These are phyloP conservation scores for Elymnias hypermnestra DNA, from an alignment of 1,140 invertebrate genomes.

Conservation along the genomic window DNA sequence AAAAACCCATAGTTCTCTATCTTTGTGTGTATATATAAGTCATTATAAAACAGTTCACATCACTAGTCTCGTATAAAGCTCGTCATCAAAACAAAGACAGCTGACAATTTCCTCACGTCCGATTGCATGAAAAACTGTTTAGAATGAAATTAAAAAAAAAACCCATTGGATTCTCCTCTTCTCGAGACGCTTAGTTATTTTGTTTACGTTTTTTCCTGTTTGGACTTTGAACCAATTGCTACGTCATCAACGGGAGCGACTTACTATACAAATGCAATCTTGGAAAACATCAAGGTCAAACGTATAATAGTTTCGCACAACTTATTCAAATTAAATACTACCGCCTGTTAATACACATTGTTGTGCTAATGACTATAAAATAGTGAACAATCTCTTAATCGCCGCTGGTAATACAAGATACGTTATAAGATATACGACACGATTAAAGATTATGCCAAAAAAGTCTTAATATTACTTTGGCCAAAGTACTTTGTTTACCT, in stretches of 20 bases:
- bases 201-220: constrained; percentile 58
- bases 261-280: constrained; percentile 21
- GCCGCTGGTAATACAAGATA: not conserved
- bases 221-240: constrained; percentile 23
- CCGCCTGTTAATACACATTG: constrained; percentile 7
- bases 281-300: constrained; percentile 18
- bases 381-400: constrained; percentile 3
- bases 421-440: too few species aligned
- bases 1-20: too few species aligned
- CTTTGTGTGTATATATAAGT: too few species aligned
- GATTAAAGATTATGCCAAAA: too few species aligned
- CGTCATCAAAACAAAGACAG: constrained; percentile 21
- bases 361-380: constrained; percentile 2
- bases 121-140: constrained; percentile 22
- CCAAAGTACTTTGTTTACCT: too few species aligned
- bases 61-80: constrained; percentile 5
- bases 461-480: too few species aligned
- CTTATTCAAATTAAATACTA: constrained; percentile 13
- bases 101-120: constrained; percentile 34
- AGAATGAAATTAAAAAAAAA: constrained; percentile 34
- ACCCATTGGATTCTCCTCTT: constrained; percentile 52
- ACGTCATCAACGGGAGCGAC: constrained; percentile 24
- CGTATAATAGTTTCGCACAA: constrained; percentile 16
- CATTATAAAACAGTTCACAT: too few species aligned
- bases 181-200: constrained; percentile 37